These are phyloP conservation scores for Cyclopterus lumpus DNA, from an alignment of 2,797 vertebrate species.

Conservation along the genomic window DNA sequence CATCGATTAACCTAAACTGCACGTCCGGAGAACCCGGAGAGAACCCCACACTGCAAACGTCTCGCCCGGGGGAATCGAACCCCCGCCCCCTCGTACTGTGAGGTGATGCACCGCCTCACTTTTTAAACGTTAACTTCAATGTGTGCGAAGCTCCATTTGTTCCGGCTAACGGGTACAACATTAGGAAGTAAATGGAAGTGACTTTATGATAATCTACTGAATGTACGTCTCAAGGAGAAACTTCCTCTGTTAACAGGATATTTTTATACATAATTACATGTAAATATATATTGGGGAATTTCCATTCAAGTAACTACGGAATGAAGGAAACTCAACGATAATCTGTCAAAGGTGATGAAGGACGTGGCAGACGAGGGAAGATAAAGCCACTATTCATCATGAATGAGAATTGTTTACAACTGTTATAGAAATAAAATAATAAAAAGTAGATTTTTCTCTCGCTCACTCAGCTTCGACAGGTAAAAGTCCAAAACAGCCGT, in stretches of 20 bases:
- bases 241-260: background rate
- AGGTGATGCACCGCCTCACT: background rate
- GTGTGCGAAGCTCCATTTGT: background rate
- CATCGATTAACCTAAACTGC: too few species aligned
- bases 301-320: background rate
- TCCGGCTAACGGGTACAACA: conserved; percentile 19
- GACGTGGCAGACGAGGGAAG: background rate
- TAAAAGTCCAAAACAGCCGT: background rate
- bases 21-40: too few species aligned
- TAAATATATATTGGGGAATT: background rate
- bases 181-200: conserved; percentile 4
- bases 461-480: background rate
- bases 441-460: background rate
- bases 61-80: background rate
- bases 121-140: background rate
- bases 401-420: background rate
- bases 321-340: background rate
- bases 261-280: too few species aligned
- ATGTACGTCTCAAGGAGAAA: conserved; percentile 14
- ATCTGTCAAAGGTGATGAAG: background rate
- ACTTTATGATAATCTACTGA: conserved; percentile 15
- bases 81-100: too few species aligned
- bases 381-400: background rate
- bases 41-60: too few species aligned
- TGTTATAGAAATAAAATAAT: background rate